phyloP scores from a whole-genome alignment of 2,113 vertebrate species.

The Ptilorrhoa leucosticta region DNA sequence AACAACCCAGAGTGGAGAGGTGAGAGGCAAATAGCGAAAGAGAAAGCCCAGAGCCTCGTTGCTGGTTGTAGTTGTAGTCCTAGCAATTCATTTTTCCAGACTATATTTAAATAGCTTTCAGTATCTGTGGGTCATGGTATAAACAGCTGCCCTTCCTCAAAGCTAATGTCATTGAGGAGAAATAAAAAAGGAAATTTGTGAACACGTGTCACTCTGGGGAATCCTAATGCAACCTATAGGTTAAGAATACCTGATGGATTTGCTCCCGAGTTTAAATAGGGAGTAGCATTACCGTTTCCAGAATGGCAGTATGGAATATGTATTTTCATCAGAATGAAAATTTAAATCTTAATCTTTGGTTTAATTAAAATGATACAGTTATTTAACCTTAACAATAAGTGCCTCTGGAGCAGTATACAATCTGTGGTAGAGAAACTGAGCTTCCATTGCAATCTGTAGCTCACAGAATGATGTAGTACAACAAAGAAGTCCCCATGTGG shows the following conservation, averaged over 20 bases:
- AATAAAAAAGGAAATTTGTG: neutral
- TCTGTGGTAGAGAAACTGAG: neutral
- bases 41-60: neutral
- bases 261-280: neutral
- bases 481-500: neutral
- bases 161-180: neutral
- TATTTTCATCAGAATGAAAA: neutral
- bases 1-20: neutral
- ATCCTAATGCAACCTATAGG: neutral
- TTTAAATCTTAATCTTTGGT: neutral
- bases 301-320: fast-evolving
- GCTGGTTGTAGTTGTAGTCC: neutral
- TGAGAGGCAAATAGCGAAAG: neutral
- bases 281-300: neutral
- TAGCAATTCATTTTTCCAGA: neutral
- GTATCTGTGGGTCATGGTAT: neutral
- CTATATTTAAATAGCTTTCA: neutral
- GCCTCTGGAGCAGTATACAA: neutral
- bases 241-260: neutral
- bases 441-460: neutral
- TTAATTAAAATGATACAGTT: neutral
- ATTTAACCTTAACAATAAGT: neutral
- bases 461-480: neutral
- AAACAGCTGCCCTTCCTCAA: neutral
- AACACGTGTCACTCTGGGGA: fast-evolving